Evolutionary conservation across 1,140 invertebrate species (phyloP), one percentile per base, ranked within the genome.

Genomic region (Aphaenogaster rudis): DNA sequence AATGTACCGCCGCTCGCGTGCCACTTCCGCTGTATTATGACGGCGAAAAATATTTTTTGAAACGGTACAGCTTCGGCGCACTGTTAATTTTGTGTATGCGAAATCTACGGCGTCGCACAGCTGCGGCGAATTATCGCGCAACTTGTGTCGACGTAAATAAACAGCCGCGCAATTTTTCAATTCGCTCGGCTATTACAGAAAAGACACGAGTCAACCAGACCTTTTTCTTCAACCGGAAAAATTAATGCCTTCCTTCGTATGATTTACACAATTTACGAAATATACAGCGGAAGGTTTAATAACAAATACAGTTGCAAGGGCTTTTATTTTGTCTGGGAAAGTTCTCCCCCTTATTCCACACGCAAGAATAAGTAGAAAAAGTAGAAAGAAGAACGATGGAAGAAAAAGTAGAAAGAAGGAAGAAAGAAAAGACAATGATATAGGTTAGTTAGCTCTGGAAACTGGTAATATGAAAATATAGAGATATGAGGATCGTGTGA

Each of bases 81-180:
- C 28, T 76, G 80, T 84, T 82, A 76, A 84, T 84, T 84, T 76
- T 48, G 54, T 42, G 39, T 82, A 45, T 72, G 42, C 42, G 67
- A 82, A 82, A 82, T 72, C 80, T 82, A 50, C 21, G 52, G 17
- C 21, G 42, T 82, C 48, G 78, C 63, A 39, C 80, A 74, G 67
- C 42, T 74, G 67, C 52, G 17, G 21, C 50, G 50, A 82, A 74
- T 82, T 74, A 82, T 74, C 67, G 42, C 8, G 67, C 80, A 82
- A 36, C 50, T 74, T 72, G 48, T n/a, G 64, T 71, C 28, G 67
- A 54, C 67, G 50, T 82, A 36, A 82, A 74, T 61, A 80, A 67
- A 67, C 33, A 72, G 42, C 28, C 52, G 36, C 1, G 61, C 45
- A 66, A 45, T n/a, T 42, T 80, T 67, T 69, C 63, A 48, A 67